Percentiles rank a stretch among this genome's conserved stretches.
These are phyloP conservation scores for Bambusicola thoracicus DNA, from an alignment of 2,113 vertebrate genomes.

Conservation along the genomic window DNA sequence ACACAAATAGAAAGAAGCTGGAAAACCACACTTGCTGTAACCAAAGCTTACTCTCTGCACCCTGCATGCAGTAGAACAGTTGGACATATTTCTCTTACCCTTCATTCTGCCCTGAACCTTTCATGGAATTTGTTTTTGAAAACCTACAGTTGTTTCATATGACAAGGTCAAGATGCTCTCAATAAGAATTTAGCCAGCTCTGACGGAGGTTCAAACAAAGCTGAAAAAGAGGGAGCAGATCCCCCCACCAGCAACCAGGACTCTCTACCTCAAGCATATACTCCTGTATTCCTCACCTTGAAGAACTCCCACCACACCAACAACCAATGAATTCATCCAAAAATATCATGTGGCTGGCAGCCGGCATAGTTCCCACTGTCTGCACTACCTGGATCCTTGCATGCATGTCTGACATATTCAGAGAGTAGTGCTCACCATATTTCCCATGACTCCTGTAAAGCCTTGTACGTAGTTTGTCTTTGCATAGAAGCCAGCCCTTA, in stretches of 20 bases:
- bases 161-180: neutral
- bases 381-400: neutral
- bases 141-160: neutral
- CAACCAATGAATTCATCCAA: neutral
- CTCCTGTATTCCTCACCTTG: neutral
- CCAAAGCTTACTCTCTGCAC: neutral
- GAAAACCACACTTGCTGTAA: neutral
- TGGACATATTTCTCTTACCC: neutral
- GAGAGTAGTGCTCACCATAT: neutral
- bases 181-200: neutral
- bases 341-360: neutral
- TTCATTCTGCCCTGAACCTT: neutral
- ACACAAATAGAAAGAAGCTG: neutral
- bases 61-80: neutral
- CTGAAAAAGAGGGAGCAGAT: neutral
- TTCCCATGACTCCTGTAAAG: neutral
- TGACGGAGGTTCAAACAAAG: neutral
- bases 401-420: neutral
- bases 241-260: neutral
- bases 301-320: neutral
- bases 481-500: neutral
- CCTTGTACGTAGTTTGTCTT: neutral
- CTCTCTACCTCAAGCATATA: fast-evolving
- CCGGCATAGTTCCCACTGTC: neutral
- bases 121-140: neutral